Percentiles rank a stretch among this genome's conserved stretches.
phyloP scores from a whole-genome alignment of 1,140 invertebrate genomes.

The Cotesia glomerata region DNA sequence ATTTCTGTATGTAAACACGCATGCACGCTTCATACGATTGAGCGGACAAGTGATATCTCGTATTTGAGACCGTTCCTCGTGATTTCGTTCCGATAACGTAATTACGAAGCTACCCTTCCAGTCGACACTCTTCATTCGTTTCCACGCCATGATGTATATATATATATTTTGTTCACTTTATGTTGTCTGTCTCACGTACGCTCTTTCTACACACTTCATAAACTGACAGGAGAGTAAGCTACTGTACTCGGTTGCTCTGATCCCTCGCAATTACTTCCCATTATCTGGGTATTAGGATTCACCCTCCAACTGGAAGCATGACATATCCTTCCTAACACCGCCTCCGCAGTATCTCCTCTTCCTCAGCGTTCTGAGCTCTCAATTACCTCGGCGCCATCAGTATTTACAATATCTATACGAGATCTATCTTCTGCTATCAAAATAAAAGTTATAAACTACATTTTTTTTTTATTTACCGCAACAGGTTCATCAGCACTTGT shows the following conservation, averaged over 20 bases:
- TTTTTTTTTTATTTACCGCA: constrained; percentile 12
- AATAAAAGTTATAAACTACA: not conserved
- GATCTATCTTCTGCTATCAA: not conserved
- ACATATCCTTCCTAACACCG: constrained; percentile 51
- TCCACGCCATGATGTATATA: constrained; percentile 20
- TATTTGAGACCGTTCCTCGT: constrained; percentile 59
- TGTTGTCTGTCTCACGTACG: constrained; percentile 24
- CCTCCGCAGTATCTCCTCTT: constrained; percentile 25
- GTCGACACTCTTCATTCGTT: constrained; percentile 31
- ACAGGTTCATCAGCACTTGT: constrained; percentile 26
- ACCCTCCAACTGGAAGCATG: constrained; percentile 53
- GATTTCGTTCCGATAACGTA: constrained; percentile 58
- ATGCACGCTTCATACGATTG: not conserved
- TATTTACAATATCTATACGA: constrained; percentile 3
- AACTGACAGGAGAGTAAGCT: not conserved
- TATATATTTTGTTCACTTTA: not conserved
- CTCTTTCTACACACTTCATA: not conserved
- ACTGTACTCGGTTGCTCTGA: constrained; percentile 49
- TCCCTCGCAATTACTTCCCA: constrained; percentile 65
- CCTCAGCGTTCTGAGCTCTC: too few relatives aligned
- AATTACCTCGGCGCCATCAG: not conserved
- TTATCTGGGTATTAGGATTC: constrained; percentile 65
- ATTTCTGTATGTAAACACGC: not conserved
- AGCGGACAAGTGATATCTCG: constrained; percentile 30
- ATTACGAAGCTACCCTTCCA: constrained; percentile 43